Evolutionary conservation across 1,140 invertebrate genomes (phyloP), one percentile per base, ranked within the genome.

Genomic region (Drosophila ogumai): DNA sequence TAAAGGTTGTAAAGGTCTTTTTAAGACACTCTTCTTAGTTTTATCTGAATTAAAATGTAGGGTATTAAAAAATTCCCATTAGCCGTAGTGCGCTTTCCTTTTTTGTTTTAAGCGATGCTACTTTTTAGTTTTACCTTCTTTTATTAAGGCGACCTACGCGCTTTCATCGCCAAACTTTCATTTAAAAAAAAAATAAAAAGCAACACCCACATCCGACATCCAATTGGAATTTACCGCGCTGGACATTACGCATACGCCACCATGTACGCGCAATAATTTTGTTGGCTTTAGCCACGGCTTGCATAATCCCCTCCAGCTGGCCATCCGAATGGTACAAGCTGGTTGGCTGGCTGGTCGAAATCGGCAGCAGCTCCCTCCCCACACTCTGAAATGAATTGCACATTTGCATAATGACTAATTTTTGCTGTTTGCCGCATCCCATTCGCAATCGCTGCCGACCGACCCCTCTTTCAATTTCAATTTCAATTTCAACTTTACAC

Each of bases 341-440:
- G 77, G 79, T 54, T 66, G 58, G 58, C 32, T 40, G 59, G 41
- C 10, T 50, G 59, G 36, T 31, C 47, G 60, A 46, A 44, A 57
- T 36, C 55, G 13, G 32, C 50, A 31, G 49, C 32, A 10, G 17
- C n/a, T 8, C n/a, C 10, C 17, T 22, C 52, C 15, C 55, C 63
- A 25, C 31, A 9, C 57, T 66, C 32, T 47, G 65, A 50, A 81
- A 90, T 78, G 77, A 88, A 84, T 84, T 90, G 80, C 68, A 75
- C 55, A 85, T 88, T 88, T 88, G 85, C 85, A 88, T 88, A 88
- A 88, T 88, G 73, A 81, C 64, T 82, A 88, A 88, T 88, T 85
- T 87, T 78, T 84, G 46, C 67, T 43, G 36, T 31, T 47, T 36
- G 28, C 63, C 73, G 60, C 61, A 67, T 65, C 72, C 59, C 44